phyloP scores from a whole-genome alignment of 2,888 invertebrate species.

The Drosophila mettleri region DNA sequence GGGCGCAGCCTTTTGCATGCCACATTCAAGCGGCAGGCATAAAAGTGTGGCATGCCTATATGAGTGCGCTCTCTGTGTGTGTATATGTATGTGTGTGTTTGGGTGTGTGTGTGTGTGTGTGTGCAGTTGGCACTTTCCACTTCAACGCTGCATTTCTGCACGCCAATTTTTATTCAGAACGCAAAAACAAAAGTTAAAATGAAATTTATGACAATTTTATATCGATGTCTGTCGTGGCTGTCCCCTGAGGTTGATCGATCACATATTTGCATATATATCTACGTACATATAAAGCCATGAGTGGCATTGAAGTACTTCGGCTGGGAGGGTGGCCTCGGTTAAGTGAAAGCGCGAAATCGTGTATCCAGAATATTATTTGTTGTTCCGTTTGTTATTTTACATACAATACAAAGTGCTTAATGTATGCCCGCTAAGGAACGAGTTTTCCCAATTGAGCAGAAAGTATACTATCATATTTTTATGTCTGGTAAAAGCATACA shows the following conservation, averaged over 20 bases:
- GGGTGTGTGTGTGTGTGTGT: slow-evolving; percentile 26
- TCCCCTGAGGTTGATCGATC: slow-evolving; percentile 56
- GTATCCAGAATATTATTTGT: too few relatives aligned
- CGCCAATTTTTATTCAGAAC: slow-evolving; percentile 50
- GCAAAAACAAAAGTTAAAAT: slow-evolving; percentile 49
- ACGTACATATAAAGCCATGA: neutral
- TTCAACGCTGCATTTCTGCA: slow-evolving; percentile 62
- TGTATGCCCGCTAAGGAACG: neutral
- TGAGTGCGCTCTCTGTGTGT: too few relatives aligned
- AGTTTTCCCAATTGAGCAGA: neutral
- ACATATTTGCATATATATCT: slow-evolving; percentile 5
- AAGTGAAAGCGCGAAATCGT: neutral
- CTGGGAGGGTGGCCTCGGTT: neutral
- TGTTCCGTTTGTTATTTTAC: neutral
- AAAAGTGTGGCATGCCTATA: slow-evolving; percentile 15
- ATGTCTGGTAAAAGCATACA: too few relatives aligned
- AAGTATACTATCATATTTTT: neutral
- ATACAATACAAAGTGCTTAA: neutral
- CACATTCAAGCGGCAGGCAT: slow-evolving; percentile 39
- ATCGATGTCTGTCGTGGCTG: slow-evolving; percentile 70
- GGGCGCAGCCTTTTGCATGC: slow-evolving; percentile 29
- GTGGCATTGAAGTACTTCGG: slow-evolving; percentile 7
- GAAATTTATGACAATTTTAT: slow-evolving; percentile 81
- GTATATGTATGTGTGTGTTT: slow-evolving; percentile 32
- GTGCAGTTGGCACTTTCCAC: slow-evolving; percentile 73